A percentile compares a stretch with the other conserved stretches of the same genome.
These are phyloP conservation scores for Drosophila helvetica DNA, from an alignment of 2,888 invertebrate genomes.

Conservation along the genomic window DNA sequence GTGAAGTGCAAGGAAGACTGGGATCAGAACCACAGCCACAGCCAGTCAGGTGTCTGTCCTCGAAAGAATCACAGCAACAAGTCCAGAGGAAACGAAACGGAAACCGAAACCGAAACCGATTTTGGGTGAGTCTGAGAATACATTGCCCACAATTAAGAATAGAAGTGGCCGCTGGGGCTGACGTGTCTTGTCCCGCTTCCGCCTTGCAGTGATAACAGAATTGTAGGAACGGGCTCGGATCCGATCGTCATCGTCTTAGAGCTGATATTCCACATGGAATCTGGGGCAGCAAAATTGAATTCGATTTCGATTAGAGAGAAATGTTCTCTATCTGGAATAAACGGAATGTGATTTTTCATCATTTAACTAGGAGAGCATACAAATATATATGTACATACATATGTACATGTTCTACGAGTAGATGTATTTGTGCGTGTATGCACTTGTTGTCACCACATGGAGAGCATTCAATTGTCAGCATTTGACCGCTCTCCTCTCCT, in stretches of 20 bases:
- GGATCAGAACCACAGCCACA: slow-evolving; percentile 18
- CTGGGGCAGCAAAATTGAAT: slow-evolving; percentile 64
- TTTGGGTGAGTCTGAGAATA: not conserved
- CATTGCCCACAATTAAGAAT: slow-evolving; percentile 4
- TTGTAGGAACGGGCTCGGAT: slow-evolving; percentile 1
- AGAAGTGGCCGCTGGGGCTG: slow-evolving; percentile 34
- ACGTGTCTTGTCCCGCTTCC: slow-evolving; percentile 69
- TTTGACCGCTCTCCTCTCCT: slow-evolving; percentile 8
- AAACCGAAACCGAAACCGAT: slow-evolving; percentile 9
- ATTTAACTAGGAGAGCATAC: slow-evolving; percentile 18
- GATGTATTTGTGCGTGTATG: slow-evolving; percentile 17
- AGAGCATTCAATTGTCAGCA: slow-evolving; percentile 43
- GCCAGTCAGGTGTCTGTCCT: slow-evolving; percentile 5
- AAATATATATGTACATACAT: not conserved
- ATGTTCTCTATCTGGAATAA: slow-evolving; percentile 43
- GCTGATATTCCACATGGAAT: slow-evolving; percentile 29
- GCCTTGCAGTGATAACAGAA: slow-evolving; percentile 63
- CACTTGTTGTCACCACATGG: slow-evolving; percentile 40
- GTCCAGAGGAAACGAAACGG: slow-evolving; percentile 28
- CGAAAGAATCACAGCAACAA: slow-evolving; percentile 53
- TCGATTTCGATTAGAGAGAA: slow-evolving; percentile 66
- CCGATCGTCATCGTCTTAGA: slow-evolving; percentile 6
- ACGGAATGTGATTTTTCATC: slow-evolving; percentile 26
- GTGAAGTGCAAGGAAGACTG: slow-evolving; percentile 14
- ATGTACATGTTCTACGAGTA: not conserved